Evolutionary conservation across 2,797 vertebrate genomes (phyloP), one percentile per base, ranked within the genome.

Genomic region (Tapera naevia): DNA sequence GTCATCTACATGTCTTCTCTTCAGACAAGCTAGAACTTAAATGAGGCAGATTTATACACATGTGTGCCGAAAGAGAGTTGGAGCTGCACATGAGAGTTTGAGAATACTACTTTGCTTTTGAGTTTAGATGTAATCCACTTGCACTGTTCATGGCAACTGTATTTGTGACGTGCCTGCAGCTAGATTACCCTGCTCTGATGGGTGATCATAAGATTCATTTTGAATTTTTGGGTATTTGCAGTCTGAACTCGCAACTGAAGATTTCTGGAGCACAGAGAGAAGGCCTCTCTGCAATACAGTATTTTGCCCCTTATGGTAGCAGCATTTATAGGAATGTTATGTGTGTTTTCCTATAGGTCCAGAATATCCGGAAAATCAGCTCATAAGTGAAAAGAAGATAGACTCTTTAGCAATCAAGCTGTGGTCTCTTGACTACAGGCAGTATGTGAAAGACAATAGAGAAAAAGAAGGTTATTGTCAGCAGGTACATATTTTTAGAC

Each of bases 21-120:
- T 50, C 62, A 81, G 25, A 32, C 2, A 58, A 67, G 25, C 8
- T 14, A 48, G 60, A 18, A 35, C 6, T 80, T 48, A 37, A 75
- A 67, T 24, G 6, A 4, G 3, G 1, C 2, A n/a, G 9, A 10
- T 32, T 90, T 45, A 45, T 22, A 48, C 1, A 13, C 11, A 6
- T 33, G 19, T 30, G 24, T 64, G 23, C 9, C 58, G 62, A 53
- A 60, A 65, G 5, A 51, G 30, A 53, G 9, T 1, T 78, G n/a
- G 2, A 10, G 12, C 1, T 41, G 23, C 16, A 35, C 5, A n/a
- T n/a, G 6, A 21, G 21, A 84, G 21, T 75, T 69, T 72, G 32
- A 41, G 91, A 79, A 79, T 30, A 25, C 2, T 43, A 19, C 14
- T 79, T 91, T 86, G 12, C 23, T 28, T 84, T 69, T 14, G 84